These are phyloP conservation scores for Pardalotus punctatus DNA, from an alignment of 2,113 vertebrate species.

Conservation along the genomic window DNA sequence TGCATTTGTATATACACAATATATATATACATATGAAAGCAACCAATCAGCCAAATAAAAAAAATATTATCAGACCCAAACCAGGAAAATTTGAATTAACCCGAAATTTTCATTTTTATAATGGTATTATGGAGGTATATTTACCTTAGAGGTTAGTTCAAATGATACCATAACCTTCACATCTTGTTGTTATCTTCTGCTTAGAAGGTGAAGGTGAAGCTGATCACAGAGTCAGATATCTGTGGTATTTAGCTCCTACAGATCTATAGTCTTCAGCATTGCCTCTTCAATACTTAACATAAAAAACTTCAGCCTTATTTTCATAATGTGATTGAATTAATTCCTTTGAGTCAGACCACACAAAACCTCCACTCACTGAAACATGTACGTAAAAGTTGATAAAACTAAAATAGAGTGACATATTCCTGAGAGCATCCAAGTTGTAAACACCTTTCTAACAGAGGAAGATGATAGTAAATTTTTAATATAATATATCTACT, in stretches of 20 bases:
- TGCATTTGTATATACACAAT: not conserved
- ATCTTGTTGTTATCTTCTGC: not conserved
- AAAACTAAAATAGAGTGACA: not conserved
- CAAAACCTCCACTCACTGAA: not conserved
- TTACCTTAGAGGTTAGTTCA: not conserved
- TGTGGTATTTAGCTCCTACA: not conserved
- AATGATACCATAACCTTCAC: not conserved
- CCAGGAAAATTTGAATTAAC: not conserved
- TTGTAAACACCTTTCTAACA: not conserved
- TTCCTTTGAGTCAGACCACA: not conserved
- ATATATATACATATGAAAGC: not conserved
- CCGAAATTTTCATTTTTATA: not conserved
- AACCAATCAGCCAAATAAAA: not conserved
- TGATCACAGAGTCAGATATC: not conserved
- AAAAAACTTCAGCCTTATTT: not conserved
- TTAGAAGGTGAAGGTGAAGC: not conserved
- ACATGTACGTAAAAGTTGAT: not conserved
- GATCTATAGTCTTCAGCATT: not conserved
- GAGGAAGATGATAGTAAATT: not conserved
- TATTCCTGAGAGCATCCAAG: not conserved
- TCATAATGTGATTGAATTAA: not conserved
- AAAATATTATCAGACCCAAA: not conserved
- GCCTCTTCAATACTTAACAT: not conserved
- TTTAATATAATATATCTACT: not conserved
- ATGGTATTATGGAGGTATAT: not conserved